Percentiles rank a stretch among this genome's conserved stretches.
Conservation (phyloP, 2,797 vertebrate species). For the Mico argentatus region DNA sequence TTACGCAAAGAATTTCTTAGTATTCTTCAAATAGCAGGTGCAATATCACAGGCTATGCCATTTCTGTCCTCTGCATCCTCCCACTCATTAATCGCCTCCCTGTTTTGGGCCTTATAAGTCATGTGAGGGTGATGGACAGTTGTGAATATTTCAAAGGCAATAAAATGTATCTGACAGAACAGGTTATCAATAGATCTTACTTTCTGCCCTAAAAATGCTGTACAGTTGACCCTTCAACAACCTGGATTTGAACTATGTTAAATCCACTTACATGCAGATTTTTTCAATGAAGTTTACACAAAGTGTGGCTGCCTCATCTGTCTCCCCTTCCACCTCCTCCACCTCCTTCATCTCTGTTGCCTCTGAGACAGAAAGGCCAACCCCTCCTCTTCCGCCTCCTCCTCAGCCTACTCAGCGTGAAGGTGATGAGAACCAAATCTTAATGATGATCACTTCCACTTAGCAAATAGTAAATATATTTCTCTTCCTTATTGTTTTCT, state of each 20-base stretch:
- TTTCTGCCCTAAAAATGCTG: neutral
- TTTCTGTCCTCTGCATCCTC: neutral
- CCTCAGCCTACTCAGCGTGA: neutral
- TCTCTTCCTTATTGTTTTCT: neutral
- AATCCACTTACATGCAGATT: neutral
- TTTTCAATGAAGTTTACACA: neutral
- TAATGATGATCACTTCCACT: neutral
- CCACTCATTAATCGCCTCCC: neutral
- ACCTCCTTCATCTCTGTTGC: neutral
- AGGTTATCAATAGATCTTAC: neutral
- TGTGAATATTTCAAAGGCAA: neutral
- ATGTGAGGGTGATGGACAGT: neutral
- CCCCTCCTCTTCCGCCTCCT: neutral
- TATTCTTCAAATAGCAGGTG: neutral
- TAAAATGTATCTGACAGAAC: neutral
- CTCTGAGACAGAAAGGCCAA: neutral
- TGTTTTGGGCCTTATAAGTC: neutral
- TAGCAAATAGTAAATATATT: neutral
- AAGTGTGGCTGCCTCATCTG: neutral
- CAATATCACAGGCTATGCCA: neutral
- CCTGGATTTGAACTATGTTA: neutral
- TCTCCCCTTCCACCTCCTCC: neutral
- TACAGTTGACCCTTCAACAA: neutral
- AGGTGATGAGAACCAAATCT: neutral
- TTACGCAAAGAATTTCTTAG: neutral